Evolutionary conservation across 1,140 invertebrate species (phyloP).

Genomic region (Drosophila paulistorum): DNA sequence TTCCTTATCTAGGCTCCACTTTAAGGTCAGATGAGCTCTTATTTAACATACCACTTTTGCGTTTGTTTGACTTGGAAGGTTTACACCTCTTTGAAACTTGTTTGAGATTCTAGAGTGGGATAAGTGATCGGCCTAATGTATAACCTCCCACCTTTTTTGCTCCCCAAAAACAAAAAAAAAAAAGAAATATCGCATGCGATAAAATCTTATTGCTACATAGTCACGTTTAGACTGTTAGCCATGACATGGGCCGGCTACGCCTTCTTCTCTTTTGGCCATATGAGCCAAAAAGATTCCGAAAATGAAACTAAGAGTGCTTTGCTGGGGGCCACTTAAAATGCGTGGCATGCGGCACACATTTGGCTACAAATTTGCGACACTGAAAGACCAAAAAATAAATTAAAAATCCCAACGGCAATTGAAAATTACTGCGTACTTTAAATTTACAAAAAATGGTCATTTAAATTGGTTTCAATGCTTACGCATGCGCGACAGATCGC

Average conservation of each 20-base stretch:
- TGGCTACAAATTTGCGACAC: constrained; percentile 70
- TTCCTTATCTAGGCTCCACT: constrained; percentile 17
- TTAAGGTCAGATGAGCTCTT: constrained; percentile 34
- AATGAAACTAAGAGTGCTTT: constrained; percentile 28
- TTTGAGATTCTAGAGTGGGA: constrained; percentile 38
- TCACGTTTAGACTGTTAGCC: constrained; percentile 60
- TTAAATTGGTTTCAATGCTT: constrained; percentile 67
- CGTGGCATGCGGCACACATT: constrained; percentile 65
- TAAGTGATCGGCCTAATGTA: not conserved
- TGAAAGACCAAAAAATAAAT: constrained; percentile 43
- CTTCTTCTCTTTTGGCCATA: constrained; percentile 5
- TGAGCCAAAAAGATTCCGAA: constrained; percentile 53
- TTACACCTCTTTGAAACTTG: constrained; percentile 29
- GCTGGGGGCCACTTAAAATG: constrained; percentile 60
- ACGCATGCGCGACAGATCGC: constrained; percentile 63
- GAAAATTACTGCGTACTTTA: constrained; percentile 71
- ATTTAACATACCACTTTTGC: not conserved
- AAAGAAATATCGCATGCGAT: constrained; percentile 6
- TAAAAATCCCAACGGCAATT: constrained; percentile 51
- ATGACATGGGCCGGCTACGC: constrained; percentile 58
- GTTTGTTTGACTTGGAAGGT: not conserved
- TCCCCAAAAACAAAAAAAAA: not conserved
- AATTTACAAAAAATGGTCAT: constrained; percentile 71
- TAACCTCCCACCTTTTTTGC: not conserved
- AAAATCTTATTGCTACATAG: constrained; percentile 45